Conservation (phyloP, 1,140 invertebrate species). For the Venustaconcha ellipsiformis region DNA sequence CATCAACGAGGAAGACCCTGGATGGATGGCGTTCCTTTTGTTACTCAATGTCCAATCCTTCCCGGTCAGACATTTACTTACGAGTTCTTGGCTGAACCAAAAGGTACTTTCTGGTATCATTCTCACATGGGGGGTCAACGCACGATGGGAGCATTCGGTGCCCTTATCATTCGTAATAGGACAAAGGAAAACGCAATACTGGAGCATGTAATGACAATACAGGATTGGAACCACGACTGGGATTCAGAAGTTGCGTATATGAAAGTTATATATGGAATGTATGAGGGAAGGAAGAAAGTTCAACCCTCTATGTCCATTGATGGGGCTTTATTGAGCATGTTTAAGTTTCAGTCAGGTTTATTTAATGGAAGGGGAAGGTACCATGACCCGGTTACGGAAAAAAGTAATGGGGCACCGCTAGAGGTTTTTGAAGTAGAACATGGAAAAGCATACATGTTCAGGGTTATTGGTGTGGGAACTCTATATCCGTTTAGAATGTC, state of each 20-base stretch:
- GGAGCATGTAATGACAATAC: slow-evolving; percentile 40
- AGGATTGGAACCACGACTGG: slow-evolving; percentile 60
- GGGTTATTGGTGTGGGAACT: slow-evolving; percentile 50
- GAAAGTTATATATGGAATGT: slow-evolving; percentile 45
- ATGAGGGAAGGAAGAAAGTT: slow-evolving; percentile 32
- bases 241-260: slow-evolving; percentile 43
- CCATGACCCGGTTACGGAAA: slow-evolving; percentile 25
- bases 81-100: slow-evolving; percentile 71
- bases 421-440: slow-evolving; percentile 41
- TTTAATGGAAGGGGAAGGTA: slow-evolving; percentile 62
- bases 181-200: slow-evolving; percentile 9
- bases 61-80: slow-evolving; percentile 88
- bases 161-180: slow-evolving; percentile 47
- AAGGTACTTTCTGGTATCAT: slow-evolving; percentile 66
- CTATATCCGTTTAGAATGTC: slow-evolving; percentile 73
- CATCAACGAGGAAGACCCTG: slow-evolving; percentile 85
- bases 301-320: slow-evolving; percentile 30
- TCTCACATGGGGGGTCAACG: slow-evolving; percentile 58
- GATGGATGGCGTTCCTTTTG: slow-evolving; percentile 91
- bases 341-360: slow-evolving; percentile 50
- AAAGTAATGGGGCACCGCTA: slow-evolving; percentile 52
- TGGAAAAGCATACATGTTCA: slow-evolving; percentile 46
- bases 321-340: slow-evolving; percentile 38
- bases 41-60: slow-evolving; percentile 91
- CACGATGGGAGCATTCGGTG: slow-evolving; percentile 54